Evolutionary conservation across 1,140 invertebrate genomes (phyloP), one percentile per base, ranked within the genome.

Genomic region (Cotesia chilonis): DNA sequence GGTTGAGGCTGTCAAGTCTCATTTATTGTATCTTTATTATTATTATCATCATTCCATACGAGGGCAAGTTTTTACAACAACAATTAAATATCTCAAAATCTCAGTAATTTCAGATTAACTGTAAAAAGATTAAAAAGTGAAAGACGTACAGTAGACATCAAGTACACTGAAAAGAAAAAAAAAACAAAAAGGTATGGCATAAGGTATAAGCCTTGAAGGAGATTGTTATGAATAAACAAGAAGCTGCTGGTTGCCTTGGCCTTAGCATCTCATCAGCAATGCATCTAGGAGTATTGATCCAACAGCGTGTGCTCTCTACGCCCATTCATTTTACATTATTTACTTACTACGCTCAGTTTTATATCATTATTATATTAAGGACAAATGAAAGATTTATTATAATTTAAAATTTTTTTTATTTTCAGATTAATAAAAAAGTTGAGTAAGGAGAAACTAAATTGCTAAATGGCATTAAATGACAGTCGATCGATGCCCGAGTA

Each of bases 401-500:
- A 10, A 59, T 20, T 55, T 55, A 5, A n/a, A 4, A 14, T 55
- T 14, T 55, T 55, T 20, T 20, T 52, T 12, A 12, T 55, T 59
- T 17, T 59, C 6, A 20, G 57, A 17, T 59, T 6, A 59, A 20
- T 59, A 20, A 59, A 20, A 59, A 59, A 59, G 57, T 47, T 47
- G 41, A 47, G 41, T 47, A 47, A 47, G 41, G 41, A 47, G 41
- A 57, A 20, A 57, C n/a, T 57, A 57, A 57, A 61, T 51, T 14
- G 12, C 14, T n/a, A 37, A 65, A 65, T 65, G 66, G 28, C 47
- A 68, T 14, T 52, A 68, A 20, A 68, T 51, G 38, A 68, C 41
- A 68, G 20, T 68, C 20, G 66, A 68, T 68, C 66, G 66, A 68
- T 68, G 47, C 14, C 52, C 41, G 41, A 10, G 20, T 20, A 36